These are phyloP conservation scores for Agrilus cyanescens DNA, from an alignment of 2,888 invertebrate species.

Conservation along the genomic window DNA sequence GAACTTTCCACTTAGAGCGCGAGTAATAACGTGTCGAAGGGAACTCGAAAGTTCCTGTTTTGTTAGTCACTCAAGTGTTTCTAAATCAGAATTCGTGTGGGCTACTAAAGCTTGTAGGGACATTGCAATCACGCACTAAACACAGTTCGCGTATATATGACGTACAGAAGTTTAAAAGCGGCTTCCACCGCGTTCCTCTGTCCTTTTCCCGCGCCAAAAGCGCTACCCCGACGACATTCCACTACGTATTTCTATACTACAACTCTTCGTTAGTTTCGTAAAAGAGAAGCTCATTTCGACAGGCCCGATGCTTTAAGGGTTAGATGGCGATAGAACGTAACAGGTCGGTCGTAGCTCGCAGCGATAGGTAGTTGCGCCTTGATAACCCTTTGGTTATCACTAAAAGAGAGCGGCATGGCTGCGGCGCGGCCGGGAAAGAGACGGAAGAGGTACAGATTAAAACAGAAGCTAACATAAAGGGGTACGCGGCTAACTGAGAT, in stretches of 20 bases:
- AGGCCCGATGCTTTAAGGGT: neutral
- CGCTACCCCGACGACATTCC: slow-evolving; percentile 22
- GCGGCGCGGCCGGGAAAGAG: slow-evolving; percentile 22
- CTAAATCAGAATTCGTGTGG: slow-evolving; percentile 25
- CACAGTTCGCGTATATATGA: slow-evolving; percentile 25
- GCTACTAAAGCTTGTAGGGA: slow-evolving; percentile 30
- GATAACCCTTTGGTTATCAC: slow-evolving; percentile 40
- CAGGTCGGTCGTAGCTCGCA: slow-evolving; percentile 26
- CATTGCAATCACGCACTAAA: slow-evolving; percentile 29
- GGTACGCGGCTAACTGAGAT: slow-evolving; percentile 31
- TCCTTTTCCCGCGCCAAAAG: slow-evolving; percentile 26
- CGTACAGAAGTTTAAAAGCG: slow-evolving; percentile 21
- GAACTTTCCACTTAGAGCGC: slow-evolving; percentile 11
- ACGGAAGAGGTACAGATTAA: slow-evolving; percentile 32
- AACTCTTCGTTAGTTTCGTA: slow-evolving; percentile 14
- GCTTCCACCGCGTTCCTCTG: slow-evolving; percentile 24
- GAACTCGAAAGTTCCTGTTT: slow-evolving; percentile 5
- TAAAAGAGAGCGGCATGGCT: slow-evolving; percentile 20
- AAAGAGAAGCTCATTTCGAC: slow-evolving; percentile 13
- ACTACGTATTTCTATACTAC: slow-evolving; percentile 28
- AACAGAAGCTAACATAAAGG: slow-evolving; percentile 36
- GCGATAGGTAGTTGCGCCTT: slow-evolving; percentile 33
- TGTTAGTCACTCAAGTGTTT: slow-evolving; percentile 16
- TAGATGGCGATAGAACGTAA: neutral
- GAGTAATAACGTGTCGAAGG: slow-evolving; percentile 1